Base-by-base conservation (phyloP, 2,797 vertebrate species). In the Rhinophrynus dorsalis region DNA sequence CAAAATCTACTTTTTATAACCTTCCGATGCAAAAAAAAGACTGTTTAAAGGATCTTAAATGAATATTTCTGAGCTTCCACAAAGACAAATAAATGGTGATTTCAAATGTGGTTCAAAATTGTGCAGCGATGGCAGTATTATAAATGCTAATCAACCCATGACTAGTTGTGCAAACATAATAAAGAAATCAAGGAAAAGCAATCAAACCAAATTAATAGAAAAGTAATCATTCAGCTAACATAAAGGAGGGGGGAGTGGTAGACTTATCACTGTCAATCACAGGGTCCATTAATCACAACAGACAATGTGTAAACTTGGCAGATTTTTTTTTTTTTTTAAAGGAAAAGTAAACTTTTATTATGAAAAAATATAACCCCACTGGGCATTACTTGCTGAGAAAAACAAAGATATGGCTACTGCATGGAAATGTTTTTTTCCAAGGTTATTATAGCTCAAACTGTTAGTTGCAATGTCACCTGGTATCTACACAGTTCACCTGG, bases 121-220 rank as follows among this genome's bases (percentile, higher is more conserved):
- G 20, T 65, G 60, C 68, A 21, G 33, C 18, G 54, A 57, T 65
- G 33, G 68, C 60, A 65, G 26, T 65, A 38, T 72, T 72, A 48
- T n/a, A 58, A 72, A 72, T 65, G 68, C 44, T 64, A 72, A 72
- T 58, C 50, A 65, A 65, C 42, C 52, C 60, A 30, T 64, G 60
- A 42, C 60, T 64, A 59, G 45, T 20, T 66, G 45, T 59, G 54
- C 69, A 73, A 66, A 73, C 62, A 73, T 66, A 66, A 73, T 65
- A 65, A 72, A 51, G 52, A 72, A 65, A 50, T 72, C 68, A 58
- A 57, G 60, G 44, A 65, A 71, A 72, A 72, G 61, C 52, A 65
- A 58, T 72, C 60, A 72, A 15, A 48, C 55, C 27, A 72, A 61
- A 72, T 72, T 64, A 72, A 65, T 57, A 56, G 52, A 64, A 72